phyloP scores from a whole-genome alignment of 1,140 invertebrate species.

The Megalopta genalis region DNA sequence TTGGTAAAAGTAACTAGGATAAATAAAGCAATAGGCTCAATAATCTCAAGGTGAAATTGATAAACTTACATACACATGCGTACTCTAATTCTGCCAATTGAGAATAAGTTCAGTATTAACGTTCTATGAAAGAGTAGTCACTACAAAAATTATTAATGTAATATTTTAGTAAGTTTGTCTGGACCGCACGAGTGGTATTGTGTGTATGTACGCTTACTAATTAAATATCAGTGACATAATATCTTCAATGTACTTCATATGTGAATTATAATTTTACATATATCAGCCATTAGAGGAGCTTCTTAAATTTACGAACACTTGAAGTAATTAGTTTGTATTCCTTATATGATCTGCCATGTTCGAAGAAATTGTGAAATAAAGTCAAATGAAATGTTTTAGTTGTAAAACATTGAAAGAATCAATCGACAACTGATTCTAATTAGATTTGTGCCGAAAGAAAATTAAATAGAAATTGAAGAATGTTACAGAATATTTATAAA shows the following conservation, averaged over 20 bases:
- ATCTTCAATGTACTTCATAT: not conserved
- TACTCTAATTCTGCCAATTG: conserved; percentile 18
- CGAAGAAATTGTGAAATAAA: no score
- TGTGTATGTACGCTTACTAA: no score
- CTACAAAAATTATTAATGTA: not conserved
- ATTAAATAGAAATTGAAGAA: no score
- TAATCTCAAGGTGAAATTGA: conserved; percentile 35
- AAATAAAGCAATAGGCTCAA: not conserved
- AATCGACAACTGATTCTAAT: no score
- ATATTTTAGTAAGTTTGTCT: not conserved
- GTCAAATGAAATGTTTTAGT: no score
- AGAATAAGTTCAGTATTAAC: not conserved
- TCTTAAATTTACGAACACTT: no score
- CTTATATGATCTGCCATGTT: no score
- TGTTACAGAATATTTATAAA: no score
- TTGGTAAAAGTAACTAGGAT: not conserved
- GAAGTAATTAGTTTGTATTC: no score
- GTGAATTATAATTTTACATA: not conserved
- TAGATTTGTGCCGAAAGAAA: no score
- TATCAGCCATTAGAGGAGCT: not conserved
- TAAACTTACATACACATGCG: not conserved
- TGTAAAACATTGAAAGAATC: no score
- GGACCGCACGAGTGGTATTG: no score
- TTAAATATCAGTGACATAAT: not conserved
- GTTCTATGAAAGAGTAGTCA: not conserved